Percentiles rank a stretch among this genome's conserved stretches.
These are phyloP conservation scores for Eledone cirrhosa DNA, from an alignment of 2,888 invertebrate species.

Conservation along the genomic window DNA sequence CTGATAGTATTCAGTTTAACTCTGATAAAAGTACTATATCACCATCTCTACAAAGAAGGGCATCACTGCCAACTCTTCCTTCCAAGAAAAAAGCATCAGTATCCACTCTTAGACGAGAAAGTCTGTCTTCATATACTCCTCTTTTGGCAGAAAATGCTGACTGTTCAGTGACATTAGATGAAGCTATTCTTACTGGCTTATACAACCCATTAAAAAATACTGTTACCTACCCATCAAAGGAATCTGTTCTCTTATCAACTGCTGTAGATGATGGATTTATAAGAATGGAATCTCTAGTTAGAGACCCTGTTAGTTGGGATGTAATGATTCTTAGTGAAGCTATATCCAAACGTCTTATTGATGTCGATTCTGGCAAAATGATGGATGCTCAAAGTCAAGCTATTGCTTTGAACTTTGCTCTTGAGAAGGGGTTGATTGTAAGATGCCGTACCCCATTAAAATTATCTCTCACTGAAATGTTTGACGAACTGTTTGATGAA, in stretches of 20 bases:
- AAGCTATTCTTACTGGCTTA: slow-evolving; percentile 55
- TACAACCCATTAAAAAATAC: slow-evolving; percentile 59
- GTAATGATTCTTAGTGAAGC: slow-evolving; percentile 57
- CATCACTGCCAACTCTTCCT: slow-evolving; percentile 12
- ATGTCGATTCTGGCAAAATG: slow-evolving; percentile 58
- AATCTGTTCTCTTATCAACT: slow-evolving; percentile 47
- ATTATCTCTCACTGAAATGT: slow-evolving; percentile 55
- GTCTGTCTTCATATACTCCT: slow-evolving; percentile 9
- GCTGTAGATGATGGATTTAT: slow-evolving; percentile 54
- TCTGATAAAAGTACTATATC: too few species aligned
- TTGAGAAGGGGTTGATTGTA: slow-evolving; percentile 54
- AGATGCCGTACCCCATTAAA: slow-evolving; percentile 55
- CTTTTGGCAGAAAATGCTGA: neutral
- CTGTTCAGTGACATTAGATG: slow-evolving; percentile 49
- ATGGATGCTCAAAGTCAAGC: slow-evolving; percentile 54
- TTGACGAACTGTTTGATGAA: slow-evolving; percentile 59
- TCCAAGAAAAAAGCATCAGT: slow-evolving; percentile 14
- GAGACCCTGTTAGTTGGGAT: slow-evolving; percentile 58
- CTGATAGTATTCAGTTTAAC: too few species aligned
- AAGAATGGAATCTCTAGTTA: slow-evolving; percentile 53
- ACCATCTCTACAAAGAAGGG: neutral
- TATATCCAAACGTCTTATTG: slow-evolving; percentile 54
- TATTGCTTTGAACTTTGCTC: slow-evolving; percentile 58
- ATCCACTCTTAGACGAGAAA: slow-evolving; percentile 2
- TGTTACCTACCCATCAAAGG: slow-evolving; percentile 44